Evolutionary conservation across 2,797 vertebrate species (phyloP).

Genomic region (Coccyzus lansbergi): DNA sequence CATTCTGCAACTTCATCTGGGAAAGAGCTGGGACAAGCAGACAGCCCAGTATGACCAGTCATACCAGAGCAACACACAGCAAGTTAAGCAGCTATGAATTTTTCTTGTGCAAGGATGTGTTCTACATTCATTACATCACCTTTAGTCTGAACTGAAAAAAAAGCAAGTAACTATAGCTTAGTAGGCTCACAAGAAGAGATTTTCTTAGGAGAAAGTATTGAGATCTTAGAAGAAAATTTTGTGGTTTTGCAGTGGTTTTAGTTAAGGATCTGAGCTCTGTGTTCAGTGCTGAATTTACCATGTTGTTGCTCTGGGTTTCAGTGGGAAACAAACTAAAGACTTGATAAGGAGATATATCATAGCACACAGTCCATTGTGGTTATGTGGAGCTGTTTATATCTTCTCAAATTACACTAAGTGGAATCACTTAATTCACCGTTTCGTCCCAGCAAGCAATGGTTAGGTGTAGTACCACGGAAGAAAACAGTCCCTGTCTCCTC

Average conservation of each 20-base stretch:
- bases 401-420: accelerated
- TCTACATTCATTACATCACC: not conserved
- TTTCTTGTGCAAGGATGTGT: not conserved
- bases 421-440: not conserved
- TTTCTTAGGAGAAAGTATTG: not conserved
- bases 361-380: accelerated
- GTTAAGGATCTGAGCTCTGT: not conserved
- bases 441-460: not conserved
- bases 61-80: not conserved
- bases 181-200: not conserved
- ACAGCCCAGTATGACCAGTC: not conserved
- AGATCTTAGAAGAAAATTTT: not conserved
- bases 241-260: not conserved
- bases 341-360: not conserved
- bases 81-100: not conserved
- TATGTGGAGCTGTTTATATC: not conserved
- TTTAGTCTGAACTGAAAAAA: not conserved
- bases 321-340: not conserved
- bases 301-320: not conserved
- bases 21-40: not conserved
- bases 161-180: not conserved
- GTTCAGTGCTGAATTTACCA: not conserved
- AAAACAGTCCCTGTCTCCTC: not conserved
- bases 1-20: not conserved
- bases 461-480: not conserved